A percentile compares a stretch with the other conserved stretches of the same genome.
Evolutionary conservation across 1,140 invertebrate genomes (phyloP).

Genomic region (Tetramorium parvispinum): DNA sequence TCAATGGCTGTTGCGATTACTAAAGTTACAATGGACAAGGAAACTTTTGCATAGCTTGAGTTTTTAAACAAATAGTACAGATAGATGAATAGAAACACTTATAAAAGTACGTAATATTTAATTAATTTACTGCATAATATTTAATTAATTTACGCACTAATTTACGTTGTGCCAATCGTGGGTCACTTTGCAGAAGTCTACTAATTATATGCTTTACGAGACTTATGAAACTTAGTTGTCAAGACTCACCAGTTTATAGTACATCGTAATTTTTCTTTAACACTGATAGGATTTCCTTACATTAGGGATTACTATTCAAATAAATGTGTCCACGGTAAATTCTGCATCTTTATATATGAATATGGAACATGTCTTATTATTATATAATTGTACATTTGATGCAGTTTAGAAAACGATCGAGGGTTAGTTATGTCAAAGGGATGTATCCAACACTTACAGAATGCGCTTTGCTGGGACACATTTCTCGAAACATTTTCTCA

Average conservation of each 20-base stretch:
- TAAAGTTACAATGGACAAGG: constrained; percentile 32
- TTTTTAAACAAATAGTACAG: constrained; percentile 35
- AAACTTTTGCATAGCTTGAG: constrained; percentile 19
- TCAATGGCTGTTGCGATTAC: constrained; percentile 14
- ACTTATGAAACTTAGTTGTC: constrained; percentile 59
- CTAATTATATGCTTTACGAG: constrained; percentile 51
- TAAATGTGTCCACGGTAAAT: constrained; percentile 72
- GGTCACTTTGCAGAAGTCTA: constrained; percentile 51
- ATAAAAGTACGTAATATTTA: constrained; percentile 52
- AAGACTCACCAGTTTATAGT: constrained; percentile 63
- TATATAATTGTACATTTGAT: constrained; percentile 80
- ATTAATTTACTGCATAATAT: constrained; percentile 38
- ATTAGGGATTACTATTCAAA: constrained; percentile 65
- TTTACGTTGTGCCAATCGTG: constrained; percentile 65
- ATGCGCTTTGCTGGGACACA: constrained; percentile 88
- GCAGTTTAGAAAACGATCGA: constrained; percentile 79
- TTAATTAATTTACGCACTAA: constrained; percentile 64
- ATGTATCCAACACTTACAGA: constrained; percentile 87
- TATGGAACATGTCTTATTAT: constrained; percentile 76
- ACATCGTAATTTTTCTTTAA: constrained; percentile 71
- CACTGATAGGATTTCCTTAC: constrained; percentile 64
- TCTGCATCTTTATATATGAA: constrained; percentile 76
- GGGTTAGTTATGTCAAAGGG: constrained; percentile 81
- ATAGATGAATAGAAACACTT: constrained; percentile 40
- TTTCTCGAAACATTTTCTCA: constrained; percentile 87